Evolutionary conservation across 1,140 invertebrate species (phyloP).

Genomic region (Cyclargus thomasi): DNA sequence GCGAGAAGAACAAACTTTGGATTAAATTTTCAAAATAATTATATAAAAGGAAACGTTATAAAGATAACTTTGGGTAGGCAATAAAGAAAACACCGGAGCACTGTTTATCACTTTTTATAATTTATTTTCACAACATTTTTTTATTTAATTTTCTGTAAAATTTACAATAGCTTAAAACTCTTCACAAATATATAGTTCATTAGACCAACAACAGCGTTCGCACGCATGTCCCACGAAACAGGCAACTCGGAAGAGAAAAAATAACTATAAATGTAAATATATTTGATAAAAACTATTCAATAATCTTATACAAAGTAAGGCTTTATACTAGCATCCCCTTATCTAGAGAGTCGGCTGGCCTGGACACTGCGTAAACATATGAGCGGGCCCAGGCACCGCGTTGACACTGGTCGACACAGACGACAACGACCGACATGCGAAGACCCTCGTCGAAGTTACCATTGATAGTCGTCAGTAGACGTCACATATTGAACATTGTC

Average conservation of each 20-base stretch:
- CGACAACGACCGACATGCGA: neutral
- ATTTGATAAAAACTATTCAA: slow-evolving; percentile 60
- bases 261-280: slow-evolving; percentile 63
- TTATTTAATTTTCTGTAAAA: slow-evolving; percentile 75
- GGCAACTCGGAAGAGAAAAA: slow-evolving; percentile 64
- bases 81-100: slow-evolving; percentile 47
- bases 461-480: neutral
- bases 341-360: slow-evolving; percentile 62
- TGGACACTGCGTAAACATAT: slow-evolving; percentile 59
- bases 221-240: slow-evolving; percentile 48
- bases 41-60: too few species aligned
- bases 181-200: slow-evolving; percentile 71
- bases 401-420: slow-evolving; percentile 17
- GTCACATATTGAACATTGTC: too few species aligned
- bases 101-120: slow-evolving; percentile 74
- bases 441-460: slow-evolving; percentile 2
- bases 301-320: slow-evolving; percentile 60
- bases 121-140: slow-evolving; percentile 74
- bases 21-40: too few species aligned
- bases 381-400: slow-evolving; percentile 46
- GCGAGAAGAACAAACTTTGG: too few species aligned
- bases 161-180: slow-evolving; percentile 75
- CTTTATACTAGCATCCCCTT: slow-evolving; percentile 54
- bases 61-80: neutral
- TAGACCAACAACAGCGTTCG: slow-evolving; percentile 56